Evolutionary conservation across 2,888 invertebrate genomes (phyloP).

Genomic region (Microctonus aethiopoides): DNA sequence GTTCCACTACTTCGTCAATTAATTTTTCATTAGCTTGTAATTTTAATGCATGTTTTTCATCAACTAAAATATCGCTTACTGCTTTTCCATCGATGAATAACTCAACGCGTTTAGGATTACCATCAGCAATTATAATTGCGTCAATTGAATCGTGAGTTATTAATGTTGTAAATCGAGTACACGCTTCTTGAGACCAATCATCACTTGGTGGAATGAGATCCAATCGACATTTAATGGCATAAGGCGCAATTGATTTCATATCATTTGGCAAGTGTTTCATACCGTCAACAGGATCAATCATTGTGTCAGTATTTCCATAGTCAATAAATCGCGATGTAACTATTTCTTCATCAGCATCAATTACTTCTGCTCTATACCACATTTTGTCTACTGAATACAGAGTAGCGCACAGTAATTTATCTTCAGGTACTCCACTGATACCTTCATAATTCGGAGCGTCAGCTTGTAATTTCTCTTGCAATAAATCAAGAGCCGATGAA

Average conservation of each 20-base stretch:
- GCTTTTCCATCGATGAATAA: constrained; percentile 61
- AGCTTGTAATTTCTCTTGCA: constrained; percentile 76
- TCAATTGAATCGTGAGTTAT: constrained; percentile 38
- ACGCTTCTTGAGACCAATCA: constrained; percentile 75
- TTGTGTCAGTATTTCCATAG: constrained; percentile 82
- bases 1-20: constrained; percentile 53
- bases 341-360: constrained; percentile 81
- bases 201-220: constrained; percentile 76
- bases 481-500: constrained; percentile 69
- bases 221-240: constrained; percentile 75
- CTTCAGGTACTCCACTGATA: constrained; percentile 70
- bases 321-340: constrained; percentile 83
- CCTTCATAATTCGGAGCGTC: constrained; percentile 69
- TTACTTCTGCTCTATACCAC: constrained; percentile 93
- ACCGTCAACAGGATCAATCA: constrained; percentile 66
- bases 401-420: constrained; percentile 78
- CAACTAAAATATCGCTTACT: constrained; percentile 52
- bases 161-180: constrained; percentile 69
- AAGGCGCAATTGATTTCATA: constrained; percentile 70
- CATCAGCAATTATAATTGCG: constrained; percentile 58
- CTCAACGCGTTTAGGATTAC: constrained; percentile 61
- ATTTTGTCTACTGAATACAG: constrained; percentile 84
- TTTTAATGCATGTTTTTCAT: constrained; percentile 49
- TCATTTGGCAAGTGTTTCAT: constrained; percentile 74
- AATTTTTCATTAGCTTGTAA: constrained; percentile 49